phyloP scores from a whole-genome alignment of 1,140 invertebrate genomes.

The Brachionus koreanus region DNA sequence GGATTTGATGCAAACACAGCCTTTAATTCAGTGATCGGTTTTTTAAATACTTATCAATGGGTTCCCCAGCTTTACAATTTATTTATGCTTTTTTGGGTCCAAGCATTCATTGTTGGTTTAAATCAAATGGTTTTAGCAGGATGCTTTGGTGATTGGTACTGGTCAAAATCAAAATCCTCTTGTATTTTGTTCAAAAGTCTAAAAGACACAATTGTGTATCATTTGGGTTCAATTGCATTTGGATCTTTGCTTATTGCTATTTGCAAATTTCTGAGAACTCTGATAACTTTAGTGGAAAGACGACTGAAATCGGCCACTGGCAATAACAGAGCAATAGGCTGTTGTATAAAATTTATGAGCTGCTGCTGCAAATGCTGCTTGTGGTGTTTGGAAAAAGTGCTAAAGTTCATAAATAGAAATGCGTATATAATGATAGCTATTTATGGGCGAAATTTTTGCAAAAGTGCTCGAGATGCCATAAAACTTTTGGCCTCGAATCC shows the following conservation, averaged over 20 bases:
- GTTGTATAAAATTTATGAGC: slow-evolving; percentile 3
- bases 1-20: slow-evolving; percentile 3
- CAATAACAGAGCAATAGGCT: background rate
- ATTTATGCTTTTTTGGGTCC: slow-evolving; percentile 81
- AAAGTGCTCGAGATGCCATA: slow-evolving; percentile 81
- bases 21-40: slow-evolving; percentile 24
- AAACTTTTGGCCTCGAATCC: slow-evolving; percentile 83
- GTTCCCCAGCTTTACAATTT: slow-evolving; percentile 68
- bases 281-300: slow-evolving; percentile 51
- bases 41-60: slow-evolving; percentile 25
- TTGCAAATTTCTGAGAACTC: slow-evolving; percentile 75
- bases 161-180: slow-evolving; percentile 60
- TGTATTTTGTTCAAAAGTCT: slow-evolving; percentile 66
- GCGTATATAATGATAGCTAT: slow-evolving; percentile 64
- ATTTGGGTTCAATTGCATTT: slow-evolving; percentile 87
- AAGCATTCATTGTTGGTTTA: slow-evolving; percentile 83
- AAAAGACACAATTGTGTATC: slow-evolving; percentile 66
- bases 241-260: slow-evolving; percentile 86
- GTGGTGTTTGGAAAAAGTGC: slow-evolving; percentile 40
- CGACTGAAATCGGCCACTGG: background rate
- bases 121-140: slow-evolving; percentile 78
- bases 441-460: slow-evolving; percentile 85
- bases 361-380: slow-evolving; percentile 43
- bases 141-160: slow-evolving; percentile 41
- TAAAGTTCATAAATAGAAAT: slow-evolving; percentile 43